A percentile compares a stretch with the other conserved stretches of the same genome.
These are phyloP conservation scores for Drosophila engyochracea DNA, from an alignment of 2,888 invertebrate species.

Conservation along the genomic window DNA sequence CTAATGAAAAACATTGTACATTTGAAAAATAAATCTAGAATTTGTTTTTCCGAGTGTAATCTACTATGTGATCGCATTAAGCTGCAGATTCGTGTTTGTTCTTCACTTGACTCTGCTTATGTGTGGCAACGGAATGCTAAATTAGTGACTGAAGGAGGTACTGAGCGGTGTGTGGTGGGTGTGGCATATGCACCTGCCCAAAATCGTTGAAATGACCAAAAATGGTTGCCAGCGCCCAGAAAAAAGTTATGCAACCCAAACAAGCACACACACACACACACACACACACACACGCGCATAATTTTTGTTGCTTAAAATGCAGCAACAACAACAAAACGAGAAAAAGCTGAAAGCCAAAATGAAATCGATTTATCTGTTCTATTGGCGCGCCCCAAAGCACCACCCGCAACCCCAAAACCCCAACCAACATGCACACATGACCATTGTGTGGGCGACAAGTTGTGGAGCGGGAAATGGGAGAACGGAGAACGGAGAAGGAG, in stretches of 20 bases:
- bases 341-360: slow-evolving; percentile 46
- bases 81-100: slow-evolving; percentile 58
- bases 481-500: neutral
- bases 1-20: neutral
- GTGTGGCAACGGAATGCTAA: slow-evolving; percentile 67
- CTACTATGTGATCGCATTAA: slow-evolving; percentile 55
- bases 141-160: slow-evolving; percentile 49
- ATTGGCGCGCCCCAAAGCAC: slow-evolving; percentile 51
- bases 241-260: slow-evolving; percentile 13
- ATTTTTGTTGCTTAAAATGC: slow-evolving; percentile 47
- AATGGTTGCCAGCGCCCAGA: slow-evolving; percentile 28
- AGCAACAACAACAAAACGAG: slow-evolving; percentile 33
- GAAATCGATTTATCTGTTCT: slow-evolving; percentile 78
- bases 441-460: slow-evolving; percentile 44
- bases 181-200: slow-evolving; percentile 8
- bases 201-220: slow-evolving; percentile 42
- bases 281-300: neutral
- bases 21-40: neutral
- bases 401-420: slow-evolving; percentile 25
- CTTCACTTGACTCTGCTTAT: slow-evolving; percentile 40
- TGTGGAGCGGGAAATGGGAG: neutral
- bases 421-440: slow-evolving; percentile 39
- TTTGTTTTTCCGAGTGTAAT: slow-evolving; percentile 26
- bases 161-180: neutral
- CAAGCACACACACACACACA: neutral